These are phyloP conservation scores for Cataglyphis livida DNA, from an alignment of 2,888 invertebrate species.

Conservation along the genomic window DNA sequence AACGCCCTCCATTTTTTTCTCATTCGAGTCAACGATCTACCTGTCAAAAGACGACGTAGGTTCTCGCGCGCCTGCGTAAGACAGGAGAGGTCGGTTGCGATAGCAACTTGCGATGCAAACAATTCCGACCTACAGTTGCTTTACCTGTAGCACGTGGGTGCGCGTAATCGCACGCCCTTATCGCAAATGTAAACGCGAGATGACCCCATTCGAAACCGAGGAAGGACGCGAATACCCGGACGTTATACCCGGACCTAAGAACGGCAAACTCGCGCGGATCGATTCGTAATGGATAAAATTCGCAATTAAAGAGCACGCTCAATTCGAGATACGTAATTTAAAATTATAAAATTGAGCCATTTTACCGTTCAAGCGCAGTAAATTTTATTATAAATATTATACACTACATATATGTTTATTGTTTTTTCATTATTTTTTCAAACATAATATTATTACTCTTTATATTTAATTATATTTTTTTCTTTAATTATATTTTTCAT, in stretches of 20 bases:
- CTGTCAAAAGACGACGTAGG: constrained; percentile 3
- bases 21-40: constrained; percentile 41
- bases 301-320: neutral
- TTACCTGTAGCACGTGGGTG: constrained; percentile 37
- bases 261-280: constrained; percentile 27
- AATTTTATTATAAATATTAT: neutral
- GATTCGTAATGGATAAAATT: constrained; percentile 27
- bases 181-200: constrained; percentile 33
- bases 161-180: constrained; percentile 34
- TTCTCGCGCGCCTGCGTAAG: constrained; percentile 34
- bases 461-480: too few species aligned
- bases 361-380: neutral
- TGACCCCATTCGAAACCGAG: constrained; percentile 41
- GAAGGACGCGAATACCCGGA: neutral
- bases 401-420: neutral
- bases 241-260: constrained; percentile 9
- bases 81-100: constrained; percentile 33
- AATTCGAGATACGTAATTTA: neutral
- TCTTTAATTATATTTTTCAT: too few species aligned
- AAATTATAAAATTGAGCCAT: neutral
- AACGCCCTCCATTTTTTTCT: neutral
- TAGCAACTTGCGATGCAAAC: constrained; percentile 59
- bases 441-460: too few species aligned
- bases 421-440: too few species aligned
- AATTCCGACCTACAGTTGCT: constrained; percentile 53